phyloP scores from a whole-genome alignment of 2,888 invertebrate species.

The Plagodis pulveraria region DNA sequence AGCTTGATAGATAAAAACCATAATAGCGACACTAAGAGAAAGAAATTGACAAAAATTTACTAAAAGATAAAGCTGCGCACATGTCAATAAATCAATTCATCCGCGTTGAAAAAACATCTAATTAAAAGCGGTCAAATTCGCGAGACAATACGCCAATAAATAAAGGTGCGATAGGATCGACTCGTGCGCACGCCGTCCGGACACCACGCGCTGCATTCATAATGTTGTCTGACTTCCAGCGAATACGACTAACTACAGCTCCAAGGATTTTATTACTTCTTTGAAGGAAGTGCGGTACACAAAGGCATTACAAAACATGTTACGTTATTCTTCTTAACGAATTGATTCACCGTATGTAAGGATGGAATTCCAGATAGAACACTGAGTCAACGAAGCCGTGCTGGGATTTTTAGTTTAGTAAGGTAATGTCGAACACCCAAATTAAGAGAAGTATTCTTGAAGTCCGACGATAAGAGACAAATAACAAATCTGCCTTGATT shows the following conservation, averaged over 20 bases:
- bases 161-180: constrained; percentile 59
- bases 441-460: too few relatives aligned
- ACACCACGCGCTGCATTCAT: constrained; percentile 35
- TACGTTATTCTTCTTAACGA: not conserved
- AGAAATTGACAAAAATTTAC: not conserved
- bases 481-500: too few relatives aligned
- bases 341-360: not conserved
- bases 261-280: constrained; percentile 14
- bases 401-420: too few relatives aligned
- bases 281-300: constrained; percentile 20
- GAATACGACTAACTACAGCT: constrained; percentile 2
- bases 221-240: constrained; percentile 35
- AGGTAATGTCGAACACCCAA: too few relatives aligned
- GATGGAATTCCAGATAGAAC: too few relatives aligned
- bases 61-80: not conserved
- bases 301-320: constrained; percentile 10
- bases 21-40: not conserved
- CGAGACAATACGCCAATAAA: constrained; percentile 61
- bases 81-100: constrained; percentile 21
- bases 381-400: too few relatives aligned
- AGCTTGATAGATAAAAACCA: too few relatives aligned
- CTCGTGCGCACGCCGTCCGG: constrained; percentile 45
- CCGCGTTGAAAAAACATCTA: constrained; percentile 36
- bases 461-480: too few relatives aligned
- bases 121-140: constrained; percentile 49